Evolutionary conservation across 2,888 invertebrate genomes (phyloP).

Genomic region (Caenorhabditis sinica): DNA sequence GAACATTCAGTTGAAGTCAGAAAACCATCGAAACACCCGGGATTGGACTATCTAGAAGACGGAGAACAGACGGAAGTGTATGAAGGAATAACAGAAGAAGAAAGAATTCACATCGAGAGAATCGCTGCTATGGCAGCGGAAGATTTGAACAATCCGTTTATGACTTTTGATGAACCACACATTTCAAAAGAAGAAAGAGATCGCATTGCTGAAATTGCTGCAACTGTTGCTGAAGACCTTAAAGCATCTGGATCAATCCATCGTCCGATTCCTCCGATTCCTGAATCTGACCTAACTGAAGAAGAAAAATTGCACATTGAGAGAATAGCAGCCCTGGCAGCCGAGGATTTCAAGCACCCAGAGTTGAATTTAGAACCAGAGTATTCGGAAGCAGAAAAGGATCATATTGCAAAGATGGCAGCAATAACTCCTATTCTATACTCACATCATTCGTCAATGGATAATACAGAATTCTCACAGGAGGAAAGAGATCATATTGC

Average conservation of each 20-base stretch:
- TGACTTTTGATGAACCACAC: conserved; percentile 6
- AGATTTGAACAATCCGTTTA: conserved; percentile 1
- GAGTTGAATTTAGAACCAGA: conserved; percentile 18
- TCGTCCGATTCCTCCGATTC: neutral
- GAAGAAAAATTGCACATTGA: conserved; percentile 68
- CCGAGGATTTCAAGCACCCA: conserved; percentile 7
- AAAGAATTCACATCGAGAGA: conserved; percentile 61
- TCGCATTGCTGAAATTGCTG: conserved; percentile 61
- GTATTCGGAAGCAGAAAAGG: conserved; percentile 64
- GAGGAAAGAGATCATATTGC: conserved; percentile 40
- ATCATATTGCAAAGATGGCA: conserved; percentile 58
- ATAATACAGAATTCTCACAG: conserved; percentile 14
- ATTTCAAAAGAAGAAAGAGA: conserved; percentile 58
- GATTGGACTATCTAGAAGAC: neutral
- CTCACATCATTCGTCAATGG: neutral
- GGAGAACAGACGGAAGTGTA: neutral
- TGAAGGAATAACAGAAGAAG: conserved; percentile 18
- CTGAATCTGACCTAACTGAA: conserved; percentile 51
- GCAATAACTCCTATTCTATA: conserved; percentile 16
- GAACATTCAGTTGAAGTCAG: conserved; percentile 64
- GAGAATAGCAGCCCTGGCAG: conserved; percentile 58
- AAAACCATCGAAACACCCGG: conserved; percentile 53
- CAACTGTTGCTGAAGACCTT: conserved; percentile 37
- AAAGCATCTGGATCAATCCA: neutral
- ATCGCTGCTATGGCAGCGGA: conserved; percentile 58